Conservation (phyloP, 2,888 invertebrate species). For the Congeria kusceri region DNA sequence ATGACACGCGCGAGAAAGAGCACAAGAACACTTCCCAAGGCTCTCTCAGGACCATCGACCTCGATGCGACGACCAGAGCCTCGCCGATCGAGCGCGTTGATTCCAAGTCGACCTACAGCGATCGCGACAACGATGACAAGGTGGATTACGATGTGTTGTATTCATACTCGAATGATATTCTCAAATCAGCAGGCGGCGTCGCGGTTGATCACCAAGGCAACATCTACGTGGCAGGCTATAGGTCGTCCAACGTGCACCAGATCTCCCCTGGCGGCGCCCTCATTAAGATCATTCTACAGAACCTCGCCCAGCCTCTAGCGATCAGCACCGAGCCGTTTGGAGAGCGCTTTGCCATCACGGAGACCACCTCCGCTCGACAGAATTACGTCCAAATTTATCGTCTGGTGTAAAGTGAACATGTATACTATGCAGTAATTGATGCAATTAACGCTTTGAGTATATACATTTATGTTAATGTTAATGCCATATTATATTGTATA, state of each 20-base stretch:
- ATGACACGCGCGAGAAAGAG: slow-evolving; percentile 45
- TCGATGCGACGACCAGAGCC: slow-evolving; percentile 40
- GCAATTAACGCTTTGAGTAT: too few relatives aligned
- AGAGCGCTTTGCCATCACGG: slow-evolving; percentile 56
- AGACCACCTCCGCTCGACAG: slow-evolving; percentile 55
- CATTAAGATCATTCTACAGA: slow-evolving; percentile 57
- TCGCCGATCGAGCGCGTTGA: slow-evolving; percentile 52
- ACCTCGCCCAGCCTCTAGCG: slow-evolving; percentile 58
- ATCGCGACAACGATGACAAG: slow-evolving; percentile 39
- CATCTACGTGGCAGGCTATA: slow-evolving; percentile 60
- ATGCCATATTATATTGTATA: too few relatives aligned
- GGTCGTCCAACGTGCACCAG: slow-evolving; percentile 60
- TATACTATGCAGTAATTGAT: too few relatives aligned
- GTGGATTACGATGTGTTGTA: slow-evolving; percentile 58
- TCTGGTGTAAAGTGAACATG: slow-evolving; percentile 31
- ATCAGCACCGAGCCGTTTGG: slow-evolving; percentile 56
- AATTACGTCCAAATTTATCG: slow-evolving; percentile 59
- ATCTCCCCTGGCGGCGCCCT: slow-evolving; percentile 57
- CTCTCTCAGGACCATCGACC: slow-evolving; percentile 57
- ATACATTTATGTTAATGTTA: too few relatives aligned
- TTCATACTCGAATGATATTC: slow-evolving; percentile 59
- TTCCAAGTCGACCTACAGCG: slow-evolving; percentile 46
- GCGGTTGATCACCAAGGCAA: slow-evolving; percentile 63
- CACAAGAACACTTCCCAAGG: slow-evolving; percentile 36
- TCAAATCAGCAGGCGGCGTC: slow-evolving; percentile 62